These are phyloP conservation scores for Galbula dea DNA, from an alignment of 2,113 vertebrate genomes.

Conservation along the genomic window DNA sequence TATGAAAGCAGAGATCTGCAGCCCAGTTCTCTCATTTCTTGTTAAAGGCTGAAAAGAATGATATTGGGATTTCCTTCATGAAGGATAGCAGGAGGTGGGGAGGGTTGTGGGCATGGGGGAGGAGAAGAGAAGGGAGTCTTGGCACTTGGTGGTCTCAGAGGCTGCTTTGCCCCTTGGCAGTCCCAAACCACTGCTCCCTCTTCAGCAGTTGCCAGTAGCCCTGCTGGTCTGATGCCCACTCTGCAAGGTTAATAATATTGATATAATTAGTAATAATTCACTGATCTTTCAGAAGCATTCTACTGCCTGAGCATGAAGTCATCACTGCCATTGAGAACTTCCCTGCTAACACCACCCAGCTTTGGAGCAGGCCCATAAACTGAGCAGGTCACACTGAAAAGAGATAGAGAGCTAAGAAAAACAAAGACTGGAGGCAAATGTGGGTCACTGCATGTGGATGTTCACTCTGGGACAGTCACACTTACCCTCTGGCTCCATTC, in stretches of 20 bases:
- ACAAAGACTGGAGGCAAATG: not conserved
- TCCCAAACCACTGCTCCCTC: not conserved
- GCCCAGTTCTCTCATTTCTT: not conserved
- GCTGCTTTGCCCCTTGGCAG: not conserved
- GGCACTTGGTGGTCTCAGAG: not conserved
- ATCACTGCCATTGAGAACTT: not conserved
- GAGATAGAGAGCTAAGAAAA: not conserved
- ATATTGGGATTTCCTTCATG: not conserved
- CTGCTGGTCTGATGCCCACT: not conserved
- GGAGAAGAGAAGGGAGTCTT: not conserved
- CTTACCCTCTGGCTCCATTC: not conserved
- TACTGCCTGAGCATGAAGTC: not conserved
- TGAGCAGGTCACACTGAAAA: not conserved
- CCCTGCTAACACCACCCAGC: not conserved
- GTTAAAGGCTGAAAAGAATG: not conserved
- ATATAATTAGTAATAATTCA: not conserved
- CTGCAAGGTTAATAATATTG: not conserved
- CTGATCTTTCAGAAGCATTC: not conserved
- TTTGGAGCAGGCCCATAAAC: not conserved
- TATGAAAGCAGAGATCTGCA: not conserved
- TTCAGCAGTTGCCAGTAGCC: not conserved
- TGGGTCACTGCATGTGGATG: not conserved
- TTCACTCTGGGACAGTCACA: fast-evolving
- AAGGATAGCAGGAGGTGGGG: not conserved
- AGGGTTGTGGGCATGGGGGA: not conserved